These are phyloP conservation scores for Bombus confusus DNA, from an alignment of 1,140 invertebrate species.

Conservation along the genomic window DNA sequence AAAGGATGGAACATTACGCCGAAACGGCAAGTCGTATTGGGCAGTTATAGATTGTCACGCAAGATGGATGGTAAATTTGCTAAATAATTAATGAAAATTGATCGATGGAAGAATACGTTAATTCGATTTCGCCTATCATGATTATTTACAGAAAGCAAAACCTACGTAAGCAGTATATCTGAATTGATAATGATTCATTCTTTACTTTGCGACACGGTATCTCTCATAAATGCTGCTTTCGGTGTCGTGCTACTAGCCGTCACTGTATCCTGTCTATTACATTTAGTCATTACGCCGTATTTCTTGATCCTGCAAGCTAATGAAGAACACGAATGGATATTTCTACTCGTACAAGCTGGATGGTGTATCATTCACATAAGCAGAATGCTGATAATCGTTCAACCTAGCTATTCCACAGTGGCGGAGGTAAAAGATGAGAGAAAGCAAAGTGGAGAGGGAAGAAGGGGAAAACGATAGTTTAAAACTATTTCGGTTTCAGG, in stretches of 20 bases:
- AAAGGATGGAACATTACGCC: background rate
- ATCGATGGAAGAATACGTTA: background rate
- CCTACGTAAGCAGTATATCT: conserved; percentile 62
- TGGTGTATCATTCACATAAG: conserved; percentile 86
- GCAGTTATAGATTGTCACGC: background rate
- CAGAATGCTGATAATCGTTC: conserved; percentile 86
- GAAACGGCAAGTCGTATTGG: background rate
- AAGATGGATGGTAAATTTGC: background rate
- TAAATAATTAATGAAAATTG: background rate
- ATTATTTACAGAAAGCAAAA: conserved; percentile 58
- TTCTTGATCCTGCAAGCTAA: conserved; percentile 86
- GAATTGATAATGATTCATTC: conserved; percentile 75
- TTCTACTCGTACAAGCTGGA: conserved; percentile 83
- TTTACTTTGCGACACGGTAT: conserved; percentile 73
- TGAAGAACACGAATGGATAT: conserved; percentile 77
- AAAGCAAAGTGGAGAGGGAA: background rate
- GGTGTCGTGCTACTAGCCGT: conserved; percentile 85
- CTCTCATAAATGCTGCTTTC: conserved; percentile 80
- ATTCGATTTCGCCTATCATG: background rate
- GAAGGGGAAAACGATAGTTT: background rate
- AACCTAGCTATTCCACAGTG: conserved; percentile 85
- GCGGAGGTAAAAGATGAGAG: conserved; percentile 78
- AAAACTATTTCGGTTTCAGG: conserved; percentile 51
- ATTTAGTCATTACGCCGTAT: conserved; percentile 88
- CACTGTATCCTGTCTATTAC: conserved; percentile 86